A percentile compares a stretch with the other conserved stretches of the same genome.
These are phyloP conservation scores for Drosophila neonasuta DNA, from an alignment of 2,888 invertebrate species.

Conservation along the genomic window DNA sequence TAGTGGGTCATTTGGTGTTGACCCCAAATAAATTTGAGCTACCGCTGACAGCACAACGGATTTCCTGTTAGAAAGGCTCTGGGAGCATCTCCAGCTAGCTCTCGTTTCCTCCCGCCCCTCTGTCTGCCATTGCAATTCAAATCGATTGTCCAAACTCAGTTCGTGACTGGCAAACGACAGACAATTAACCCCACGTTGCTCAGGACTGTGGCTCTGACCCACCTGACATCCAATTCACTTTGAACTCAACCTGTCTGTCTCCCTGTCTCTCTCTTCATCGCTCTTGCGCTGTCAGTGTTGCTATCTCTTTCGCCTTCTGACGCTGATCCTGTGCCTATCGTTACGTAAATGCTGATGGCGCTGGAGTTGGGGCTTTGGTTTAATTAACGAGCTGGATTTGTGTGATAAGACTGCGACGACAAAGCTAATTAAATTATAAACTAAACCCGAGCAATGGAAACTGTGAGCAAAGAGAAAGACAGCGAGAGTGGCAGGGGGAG, in stretches of 20 bases:
- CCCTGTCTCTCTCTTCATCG: background rate
- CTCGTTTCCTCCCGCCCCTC: background rate
- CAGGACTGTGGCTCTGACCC: conserved; percentile 33
- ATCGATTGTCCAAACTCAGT: conserved; percentile 61
- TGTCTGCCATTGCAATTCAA: conserved; percentile 43
- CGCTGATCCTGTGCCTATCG: conserved; percentile 24
- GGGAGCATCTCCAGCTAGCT: conserved; percentile 19
- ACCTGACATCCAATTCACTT: conserved; percentile 58
- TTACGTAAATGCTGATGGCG: conserved; percentile 53
- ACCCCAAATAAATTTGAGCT: conserved; percentile 58
- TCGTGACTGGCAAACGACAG: conserved; percentile 66
- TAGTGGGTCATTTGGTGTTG: conserved; percentile 62
- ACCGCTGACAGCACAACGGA: conserved; percentile 51
- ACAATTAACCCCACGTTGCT: conserved; percentile 62
- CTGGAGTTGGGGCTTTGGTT: conserved; percentile 10
- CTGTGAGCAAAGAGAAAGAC: too few relatives aligned
- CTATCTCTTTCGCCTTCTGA: background rate
- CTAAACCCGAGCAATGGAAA: conserved; percentile 29
- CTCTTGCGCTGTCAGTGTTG: background rate
- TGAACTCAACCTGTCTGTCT: conserved; percentile 41
- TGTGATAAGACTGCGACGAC: conserved; percentile 56
- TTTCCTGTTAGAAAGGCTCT: conserved; percentile 75
- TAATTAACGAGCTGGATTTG: conserved; percentile 58
- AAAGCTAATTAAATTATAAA: conserved; percentile 73
- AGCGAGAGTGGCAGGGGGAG: background rate